Conservation (phyloP, 2,113 vertebrate genomes). For the Stercorarius parasiticus region DNA sequence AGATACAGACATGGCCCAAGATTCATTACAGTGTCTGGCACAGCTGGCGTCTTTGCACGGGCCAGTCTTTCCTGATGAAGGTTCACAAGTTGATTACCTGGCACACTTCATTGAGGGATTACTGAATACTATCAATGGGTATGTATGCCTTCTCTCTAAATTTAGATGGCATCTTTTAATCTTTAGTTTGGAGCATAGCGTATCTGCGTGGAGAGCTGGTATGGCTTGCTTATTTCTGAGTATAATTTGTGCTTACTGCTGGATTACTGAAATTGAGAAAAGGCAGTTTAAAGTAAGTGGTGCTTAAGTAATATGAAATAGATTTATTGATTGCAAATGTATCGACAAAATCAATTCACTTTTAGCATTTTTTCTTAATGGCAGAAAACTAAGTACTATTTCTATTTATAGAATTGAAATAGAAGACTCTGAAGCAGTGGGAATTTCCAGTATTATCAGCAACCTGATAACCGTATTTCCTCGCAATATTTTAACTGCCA, state of each 20-base stretch:
- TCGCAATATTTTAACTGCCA: conserved; percentile 89
- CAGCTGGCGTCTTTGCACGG: conserved; percentile 97
- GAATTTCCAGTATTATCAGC: conserved; percentile 96
- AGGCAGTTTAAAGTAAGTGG: not conserved
- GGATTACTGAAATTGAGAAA: not conserved
- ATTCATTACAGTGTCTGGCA: conserved; percentile 96
- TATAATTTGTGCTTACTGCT: not conserved
- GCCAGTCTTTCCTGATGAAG: conserved; percentile 94
- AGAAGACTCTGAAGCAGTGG: conserved; percentile 97
- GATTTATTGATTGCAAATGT: not conserved
- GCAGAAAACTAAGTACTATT: not conserved
- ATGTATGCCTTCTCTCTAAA: conserved; percentile 74
- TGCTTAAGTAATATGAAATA: not conserved
- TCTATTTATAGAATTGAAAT: conserved; percentile 90
- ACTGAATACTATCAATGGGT: conserved; percentile 97
- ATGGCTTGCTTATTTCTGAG: not conserved
- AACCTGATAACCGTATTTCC: conserved; percentile 98
- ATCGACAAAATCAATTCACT: not conserved
- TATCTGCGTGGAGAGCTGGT: not conserved
- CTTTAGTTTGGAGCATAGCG: not conserved
- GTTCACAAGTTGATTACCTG: conserved; percentile 95
- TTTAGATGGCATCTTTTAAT: conserved; percentile 24
- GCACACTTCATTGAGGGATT: conserved; percentile 97
- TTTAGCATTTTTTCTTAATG: not conserved
- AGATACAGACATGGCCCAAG: conserved; percentile 99